Base-by-base conservation (phyloP, 2,888 invertebrate genomes). In the Zaprionus lineosus region DNA sequence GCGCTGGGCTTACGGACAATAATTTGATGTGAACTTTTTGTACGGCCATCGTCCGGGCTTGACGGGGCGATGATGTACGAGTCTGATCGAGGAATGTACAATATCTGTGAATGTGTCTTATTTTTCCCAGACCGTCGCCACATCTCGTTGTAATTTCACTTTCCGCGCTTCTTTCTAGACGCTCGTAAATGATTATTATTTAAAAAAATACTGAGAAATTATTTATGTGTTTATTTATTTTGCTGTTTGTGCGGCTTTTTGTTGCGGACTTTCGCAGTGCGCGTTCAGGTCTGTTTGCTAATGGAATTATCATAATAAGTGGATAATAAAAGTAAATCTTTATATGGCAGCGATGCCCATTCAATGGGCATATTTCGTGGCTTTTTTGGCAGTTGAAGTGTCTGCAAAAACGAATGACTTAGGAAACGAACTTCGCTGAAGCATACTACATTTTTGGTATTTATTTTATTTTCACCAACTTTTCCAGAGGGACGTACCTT, bases 401-500 rank as follows among this genome's bases (percentile, higher is more conserved):
- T 2, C 16, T 8, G 28, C 14, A 21, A 24, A 40, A 63, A 46
- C 56, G 40, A 64, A 74, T 70, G 63, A 70, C 74, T 73, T 33
- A 59, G 52, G 29, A 40, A 55, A 59, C 61, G 34, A 67, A 61
- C 62, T 56, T 31, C 1, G 18, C 1, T 16, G 15, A 7, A 3
- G 15, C 34, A n/a, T n/a, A n/a, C n/a, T n/a, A n/a, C n/a, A n/a
- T n/a, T n/a, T n/a, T n/a, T n/a, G n/a, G n/a, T n/a, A n/a, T n/a
- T n/a, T n/a, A n/a, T n/a, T n/a, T n/a, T n/a, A n/a, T n/a, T n/a
- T n/a, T n/a, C n/a, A n/a, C n/a, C n/a, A n/a, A n/a, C 36, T 11
- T 44, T 74, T 68, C 37, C 82, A 87, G 88, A 87, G 71, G 89
- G 89, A n/a, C 90, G 91, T 28, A 92, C 92, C n/a, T 92, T 92